Percentiles rank a stretch among this genome's conserved stretches.
phyloP scores from a whole-genome alignment of 2,113 vertebrate species.

The Ciconia maguari region DNA sequence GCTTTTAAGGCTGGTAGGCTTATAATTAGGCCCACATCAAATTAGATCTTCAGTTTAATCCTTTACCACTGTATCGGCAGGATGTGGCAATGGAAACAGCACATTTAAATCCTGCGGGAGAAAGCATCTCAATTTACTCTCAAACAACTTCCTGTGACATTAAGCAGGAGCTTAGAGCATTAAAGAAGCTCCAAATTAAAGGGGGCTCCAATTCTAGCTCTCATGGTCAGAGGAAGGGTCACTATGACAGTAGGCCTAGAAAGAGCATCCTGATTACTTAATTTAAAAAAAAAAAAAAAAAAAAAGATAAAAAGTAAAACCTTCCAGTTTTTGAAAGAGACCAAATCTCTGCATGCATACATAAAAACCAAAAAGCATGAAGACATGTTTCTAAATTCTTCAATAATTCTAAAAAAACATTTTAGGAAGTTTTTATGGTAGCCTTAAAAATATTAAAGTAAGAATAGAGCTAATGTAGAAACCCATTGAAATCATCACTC shows the following conservation, averaged over 20 bases:
- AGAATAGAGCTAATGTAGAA: not conserved
- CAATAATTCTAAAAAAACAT: not conserved
- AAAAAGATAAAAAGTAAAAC: not conserved
- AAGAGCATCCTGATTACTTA: not conserved
- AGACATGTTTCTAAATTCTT: not conserved
- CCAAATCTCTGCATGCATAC: not conserved
- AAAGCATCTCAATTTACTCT: slow-evolving; percentile 34
- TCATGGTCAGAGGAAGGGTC: not conserved
- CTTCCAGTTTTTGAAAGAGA: not conserved
- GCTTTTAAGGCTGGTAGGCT: not conserved
- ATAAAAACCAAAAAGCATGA: not conserved
- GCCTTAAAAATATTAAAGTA: not conserved
- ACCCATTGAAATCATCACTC: not conserved
- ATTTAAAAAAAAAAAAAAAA: not conserved
- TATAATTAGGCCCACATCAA: slow-evolving; percentile 3
- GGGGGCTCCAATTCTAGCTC: not conserved
- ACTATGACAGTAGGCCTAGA: not conserved
- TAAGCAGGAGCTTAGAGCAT: slow-evolving; percentile 12
- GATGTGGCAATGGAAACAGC: slow-evolving; percentile 20
- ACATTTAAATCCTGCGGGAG: slow-evolving; percentile 2
- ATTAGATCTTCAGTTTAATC: not conserved
- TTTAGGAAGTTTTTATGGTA: not conserved
- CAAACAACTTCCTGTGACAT: slow-evolving; percentile 1
- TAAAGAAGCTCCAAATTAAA: not conserved
- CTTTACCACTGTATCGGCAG: slow-evolving; percentile 13